Percentiles rank a stretch among this genome's conserved stretches.
phyloP scores from a whole-genome alignment of 2,797 vertebrate species.

The Bovichtus diacanthus region DNA sequence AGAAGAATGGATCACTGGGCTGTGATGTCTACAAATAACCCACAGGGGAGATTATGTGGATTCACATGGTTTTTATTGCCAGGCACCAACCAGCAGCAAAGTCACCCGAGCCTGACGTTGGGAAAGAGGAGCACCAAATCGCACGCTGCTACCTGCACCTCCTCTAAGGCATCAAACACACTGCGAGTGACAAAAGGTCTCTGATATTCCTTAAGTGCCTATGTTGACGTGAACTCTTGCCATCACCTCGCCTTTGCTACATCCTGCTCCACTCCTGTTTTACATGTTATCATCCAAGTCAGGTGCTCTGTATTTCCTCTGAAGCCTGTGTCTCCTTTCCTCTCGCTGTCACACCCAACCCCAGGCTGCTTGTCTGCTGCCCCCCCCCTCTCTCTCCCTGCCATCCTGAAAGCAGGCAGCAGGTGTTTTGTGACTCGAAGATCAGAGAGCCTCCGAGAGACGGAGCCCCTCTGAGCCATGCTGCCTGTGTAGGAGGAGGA shows the following conservation, averaged over 20 bases:
- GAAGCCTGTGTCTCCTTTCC: conserved; percentile 40
- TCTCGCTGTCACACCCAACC: conserved; percentile 52
- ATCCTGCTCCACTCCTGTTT: conserved; percentile 39
- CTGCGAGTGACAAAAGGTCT: conserved; percentile 6
- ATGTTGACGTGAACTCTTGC: conserved; percentile 15
- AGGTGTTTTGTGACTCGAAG: conserved; percentile 77
- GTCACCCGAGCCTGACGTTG: neutral
- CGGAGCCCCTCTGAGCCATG: conserved; percentile 67
- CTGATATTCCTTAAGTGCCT: conserved; percentile 35
- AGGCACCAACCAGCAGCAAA: conserved; percentile 14
- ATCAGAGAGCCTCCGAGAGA: conserved; percentile 73
- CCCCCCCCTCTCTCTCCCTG: neutral
- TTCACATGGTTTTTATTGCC: conserved; percentile 34
- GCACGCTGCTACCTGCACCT: conserved; percentile 20
- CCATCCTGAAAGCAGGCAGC: conserved; percentile 70
- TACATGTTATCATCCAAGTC: conserved; percentile 48
- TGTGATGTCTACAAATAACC: conserved; percentile 48
- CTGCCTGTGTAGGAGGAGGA: conserved; percentile 76
- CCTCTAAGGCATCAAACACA: conserved; percentile 30
- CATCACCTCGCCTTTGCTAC: conserved; percentile 25
- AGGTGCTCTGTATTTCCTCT: conserved; percentile 40
- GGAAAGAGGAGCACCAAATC: conserved; percentile 1
- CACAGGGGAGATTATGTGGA: conserved; percentile 26
- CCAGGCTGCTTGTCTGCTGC: conserved; percentile 59
- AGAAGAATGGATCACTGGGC: conserved; percentile 36